Evolutionary conservation across 2,113 vertebrate species (phyloP).

Genomic region (Phylloscopus trochilus): DNA sequence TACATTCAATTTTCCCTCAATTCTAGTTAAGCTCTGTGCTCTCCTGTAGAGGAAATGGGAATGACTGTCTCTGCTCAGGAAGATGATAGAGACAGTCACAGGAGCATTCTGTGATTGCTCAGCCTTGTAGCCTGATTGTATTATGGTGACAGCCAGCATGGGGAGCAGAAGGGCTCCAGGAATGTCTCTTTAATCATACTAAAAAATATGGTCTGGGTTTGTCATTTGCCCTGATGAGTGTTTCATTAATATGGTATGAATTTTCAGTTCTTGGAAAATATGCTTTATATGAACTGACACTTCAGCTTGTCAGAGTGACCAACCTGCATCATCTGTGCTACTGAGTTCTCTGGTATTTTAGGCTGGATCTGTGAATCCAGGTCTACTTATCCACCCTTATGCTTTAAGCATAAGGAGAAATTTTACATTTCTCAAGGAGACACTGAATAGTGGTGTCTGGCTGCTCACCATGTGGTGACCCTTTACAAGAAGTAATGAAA

Average conservation of each 20-base stretch:
- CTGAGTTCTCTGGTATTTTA: neutral
- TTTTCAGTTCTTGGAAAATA: slow-evolving; percentile 3
- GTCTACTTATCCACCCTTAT: neutral
- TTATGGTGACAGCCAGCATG: neutral
- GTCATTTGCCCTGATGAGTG: neutral
- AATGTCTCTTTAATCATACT: neutral
- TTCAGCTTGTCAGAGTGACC: neutral
- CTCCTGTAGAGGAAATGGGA: neutral
- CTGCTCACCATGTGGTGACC: neutral
- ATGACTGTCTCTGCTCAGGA: neutral
- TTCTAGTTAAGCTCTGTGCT: neutral
- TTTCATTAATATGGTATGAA: neutral
- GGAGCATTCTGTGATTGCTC: neutral
- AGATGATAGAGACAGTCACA: neutral
- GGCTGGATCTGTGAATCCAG: neutral
- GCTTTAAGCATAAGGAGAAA: neutral
- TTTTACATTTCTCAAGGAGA: neutral
- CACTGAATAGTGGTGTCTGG: neutral
- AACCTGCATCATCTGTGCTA: neutral
- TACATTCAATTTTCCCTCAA: neutral
- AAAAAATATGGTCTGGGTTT: neutral
- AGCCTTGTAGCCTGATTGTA: neutral
- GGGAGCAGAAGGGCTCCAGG: neutral
- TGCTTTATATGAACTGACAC: neutral
- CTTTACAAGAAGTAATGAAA: neutral